Evolutionary conservation across 1,140 invertebrate genomes (phyloP).

Genomic region (Ylistrum balloti): DNA sequence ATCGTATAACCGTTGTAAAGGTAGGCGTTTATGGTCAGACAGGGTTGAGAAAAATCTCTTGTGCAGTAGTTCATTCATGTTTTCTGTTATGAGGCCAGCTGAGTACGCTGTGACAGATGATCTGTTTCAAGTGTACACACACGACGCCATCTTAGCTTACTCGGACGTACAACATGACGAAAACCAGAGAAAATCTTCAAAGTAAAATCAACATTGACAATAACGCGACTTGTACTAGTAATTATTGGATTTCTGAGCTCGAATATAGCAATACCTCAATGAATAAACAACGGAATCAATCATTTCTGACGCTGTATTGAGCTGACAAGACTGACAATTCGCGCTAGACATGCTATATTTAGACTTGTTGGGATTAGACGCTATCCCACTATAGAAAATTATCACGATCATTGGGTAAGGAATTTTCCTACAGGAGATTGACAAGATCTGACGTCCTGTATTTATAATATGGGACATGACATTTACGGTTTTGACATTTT

Average conservation of each 20-base stretch:
- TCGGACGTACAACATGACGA: too few relatives aligned
- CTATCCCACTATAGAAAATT: background rate
- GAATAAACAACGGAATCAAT: background rate
- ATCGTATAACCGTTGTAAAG: too few relatives aligned
- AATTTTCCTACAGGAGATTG: too few relatives aligned
- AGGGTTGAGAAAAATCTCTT: too few relatives aligned
- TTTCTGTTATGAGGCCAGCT: background rate
- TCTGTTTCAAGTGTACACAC: background rate
- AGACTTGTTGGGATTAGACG: background rate
- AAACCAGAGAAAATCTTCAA: too few relatives aligned
- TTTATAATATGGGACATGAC: too few relatives aligned
- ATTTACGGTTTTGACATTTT: too few relatives aligned
- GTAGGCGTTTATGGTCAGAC: too few relatives aligned
- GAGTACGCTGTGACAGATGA: background rate
- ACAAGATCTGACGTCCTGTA: too few relatives aligned
- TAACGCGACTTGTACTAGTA: background rate
- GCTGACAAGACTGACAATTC: background rate
- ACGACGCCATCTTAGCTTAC: background rate
- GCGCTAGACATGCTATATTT: background rate
- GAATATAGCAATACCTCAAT: background rate
- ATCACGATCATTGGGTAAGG: conserved; percentile 13
- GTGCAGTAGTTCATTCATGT: too few relatives aligned
- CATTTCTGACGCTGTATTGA: background rate
- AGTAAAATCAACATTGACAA: background rate
- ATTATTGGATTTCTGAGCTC: background rate